phyloP scores from a whole-genome alignment of 2,888 invertebrate species.

The Drosophila prostipennis region DNA sequence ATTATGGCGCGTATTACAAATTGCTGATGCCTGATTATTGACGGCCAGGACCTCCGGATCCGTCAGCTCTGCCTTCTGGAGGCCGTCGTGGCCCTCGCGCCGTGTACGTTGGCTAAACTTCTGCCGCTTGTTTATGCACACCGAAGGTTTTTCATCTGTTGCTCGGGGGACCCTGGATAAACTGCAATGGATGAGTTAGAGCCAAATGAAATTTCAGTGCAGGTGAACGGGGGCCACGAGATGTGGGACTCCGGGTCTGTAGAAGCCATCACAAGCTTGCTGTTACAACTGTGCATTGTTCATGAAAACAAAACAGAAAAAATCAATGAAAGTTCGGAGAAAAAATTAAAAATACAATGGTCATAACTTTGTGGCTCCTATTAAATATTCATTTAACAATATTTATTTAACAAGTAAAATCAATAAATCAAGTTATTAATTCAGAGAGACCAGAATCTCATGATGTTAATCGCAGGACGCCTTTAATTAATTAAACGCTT shows the following conservation, averaged over 20 bases:
- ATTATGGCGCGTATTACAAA: constrained; percentile 61
- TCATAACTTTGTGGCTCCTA: too few species aligned
- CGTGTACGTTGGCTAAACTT: constrained; percentile 11
- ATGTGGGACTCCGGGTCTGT: constrained; percentile 18
- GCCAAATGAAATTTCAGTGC: constrained; percentile 11
- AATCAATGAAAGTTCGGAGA: not conserved
- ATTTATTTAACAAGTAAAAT: too few species aligned
- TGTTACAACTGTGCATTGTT: not conserved
- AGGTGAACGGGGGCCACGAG: constrained; percentile 10
- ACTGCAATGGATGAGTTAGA: constrained; percentile 27
- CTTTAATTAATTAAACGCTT: too few species aligned
- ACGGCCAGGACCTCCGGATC: constrained; percentile 42
- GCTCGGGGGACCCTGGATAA: constrained; percentile 2
- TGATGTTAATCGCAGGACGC: too few species aligned
- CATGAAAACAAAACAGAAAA: not conserved
- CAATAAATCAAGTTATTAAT: too few species aligned
- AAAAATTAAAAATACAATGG: too few species aligned
- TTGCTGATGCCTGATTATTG: constrained; percentile 54
- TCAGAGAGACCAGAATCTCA: too few species aligned
- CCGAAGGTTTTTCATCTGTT: constrained; percentile 27
- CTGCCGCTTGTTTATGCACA: constrained; percentile 36
- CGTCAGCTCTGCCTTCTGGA: constrained; percentile 32
- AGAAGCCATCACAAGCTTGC: constrained; percentile 31
- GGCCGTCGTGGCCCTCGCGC: constrained; percentile 2
- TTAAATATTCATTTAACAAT: too few species aligned